These are phyloP conservation scores for Choloepus hoffmanni DNA, from an alignment of 2,113 vertebrate species.

Conservation along the genomic window DNA sequence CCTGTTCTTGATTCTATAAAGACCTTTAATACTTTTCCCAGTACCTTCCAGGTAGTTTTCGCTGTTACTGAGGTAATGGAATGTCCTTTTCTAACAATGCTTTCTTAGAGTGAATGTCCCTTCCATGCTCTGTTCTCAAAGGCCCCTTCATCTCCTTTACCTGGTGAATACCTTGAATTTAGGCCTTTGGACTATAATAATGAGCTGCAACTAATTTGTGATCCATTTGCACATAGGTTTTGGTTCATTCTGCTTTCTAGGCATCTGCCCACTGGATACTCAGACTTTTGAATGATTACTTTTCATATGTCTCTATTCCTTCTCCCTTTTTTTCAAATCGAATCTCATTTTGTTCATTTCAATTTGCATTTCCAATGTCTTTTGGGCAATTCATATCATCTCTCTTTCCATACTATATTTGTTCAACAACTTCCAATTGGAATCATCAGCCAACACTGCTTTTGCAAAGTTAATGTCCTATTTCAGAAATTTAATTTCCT, in stretches of 20 bases:
- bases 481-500: neutral
- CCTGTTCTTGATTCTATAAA: neutral
- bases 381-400: neutral
- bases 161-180: neutral
- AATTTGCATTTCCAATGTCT: neutral
- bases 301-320: neutral
- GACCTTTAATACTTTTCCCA: neutral
- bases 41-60: neutral
- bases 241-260: neutral
- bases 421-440: neutral
- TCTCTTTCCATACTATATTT: neutral
- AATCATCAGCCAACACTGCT: constrained; percentile 12
- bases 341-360: constrained; percentile 57
- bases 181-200: neutral
- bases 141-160: neutral
- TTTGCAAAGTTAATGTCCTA: constrained; percentile 41
- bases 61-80: neutral
- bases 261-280: neutral
- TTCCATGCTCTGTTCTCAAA: neutral
- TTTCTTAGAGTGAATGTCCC: neutral
- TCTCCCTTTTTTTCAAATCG: neutral
- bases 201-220: neutral
- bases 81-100: constrained; percentile 7
- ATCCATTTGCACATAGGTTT: neutral
- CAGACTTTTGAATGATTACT: neutral